Evolutionary conservation across 2,113 vertebrate genomes (phyloP), one percentile per base, ranked within the genome.

Genomic region (Pteropus alecto): DNA sequence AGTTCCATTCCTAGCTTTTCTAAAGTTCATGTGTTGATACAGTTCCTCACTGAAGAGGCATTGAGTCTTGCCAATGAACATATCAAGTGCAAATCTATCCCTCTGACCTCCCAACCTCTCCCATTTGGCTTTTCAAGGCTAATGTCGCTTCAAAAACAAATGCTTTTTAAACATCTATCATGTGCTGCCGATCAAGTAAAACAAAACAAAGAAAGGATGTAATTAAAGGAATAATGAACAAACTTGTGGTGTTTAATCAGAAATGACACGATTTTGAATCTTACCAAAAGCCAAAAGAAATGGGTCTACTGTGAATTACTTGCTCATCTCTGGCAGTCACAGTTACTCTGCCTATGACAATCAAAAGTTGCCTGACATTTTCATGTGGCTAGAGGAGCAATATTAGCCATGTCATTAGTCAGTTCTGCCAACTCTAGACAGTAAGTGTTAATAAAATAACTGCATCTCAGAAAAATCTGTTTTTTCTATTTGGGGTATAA

Each of bases 41-140:
- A 56, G 13, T 33, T 63, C n/a, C 67, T 71, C 61, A 22, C 24
- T 48, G 46, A 0, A 70, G 13, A 68, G 41, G 7, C 38, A 65
- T 63, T 79, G 26, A 54, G 2, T 41, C 63, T 56, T 95, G 28
- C 26, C 35, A 38, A 26, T 35, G 48, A 93, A 87, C 71, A n/a
- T 7, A 18, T 35, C 92, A 85, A 60, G 93, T 76, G 79, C 76
- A 63, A 51, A 86, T 85, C 58, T 61, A 16, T 33, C 19, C 28
- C 41, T 67, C 33, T 67, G 5, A 35, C 22, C 11, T 54, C 73
- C 12, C 16, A 41, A 19, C 7, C 24, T 67, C 54, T 90, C n/a
- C n/a, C 58, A 60, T 35, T 77, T 90, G 60, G 89, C 74, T 89
- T 85, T 84, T 73, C 89, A 96, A 97, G 87, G 90, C 30, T 81